These are phyloP conservation scores for Tetropium fuscum DNA, from an alignment of 2,888 invertebrate species.

Conservation along the genomic window DNA sequence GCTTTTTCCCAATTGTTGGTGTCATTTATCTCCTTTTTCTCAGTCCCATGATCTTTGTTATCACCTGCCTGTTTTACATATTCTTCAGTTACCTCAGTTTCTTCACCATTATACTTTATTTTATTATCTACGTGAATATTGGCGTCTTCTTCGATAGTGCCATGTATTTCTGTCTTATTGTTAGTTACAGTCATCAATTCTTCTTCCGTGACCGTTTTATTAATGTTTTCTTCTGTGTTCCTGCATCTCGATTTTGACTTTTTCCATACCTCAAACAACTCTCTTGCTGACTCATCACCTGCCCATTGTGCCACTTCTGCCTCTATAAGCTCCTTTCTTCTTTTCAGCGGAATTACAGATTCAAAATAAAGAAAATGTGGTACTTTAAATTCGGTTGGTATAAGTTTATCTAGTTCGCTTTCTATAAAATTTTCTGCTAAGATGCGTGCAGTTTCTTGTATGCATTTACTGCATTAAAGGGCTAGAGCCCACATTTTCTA, in stretches of 20 bases:
- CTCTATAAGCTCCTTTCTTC: slow-evolving; percentile 4
- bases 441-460: slow-evolving; percentile 26
- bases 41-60: neutral
- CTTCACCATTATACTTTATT: too few relatives aligned
- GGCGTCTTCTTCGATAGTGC: too few relatives aligned
- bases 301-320: slow-evolving; percentile 1
- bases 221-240: too few relatives aligned
- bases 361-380: slow-evolving; percentile 41
- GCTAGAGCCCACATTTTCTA: slow-evolving; percentile 38
- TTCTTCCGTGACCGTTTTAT: too few relatives aligned
- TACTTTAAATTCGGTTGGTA: slow-evolving; percentile 36
- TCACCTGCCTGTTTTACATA: neutral
- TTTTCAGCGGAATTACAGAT: slow-evolving; percentile 19
- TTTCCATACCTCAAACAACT: neutral
- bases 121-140: too few relatives aligned
- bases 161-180: neutral
- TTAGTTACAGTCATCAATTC: neutral
- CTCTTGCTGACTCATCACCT: neutral
- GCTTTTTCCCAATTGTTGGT: neutral
- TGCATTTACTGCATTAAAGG: slow-evolving; percentile 36
- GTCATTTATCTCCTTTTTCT: neutral
- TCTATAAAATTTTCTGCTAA: slow-evolving; percentile 17
- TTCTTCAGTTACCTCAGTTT: neutral
- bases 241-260: neutral
- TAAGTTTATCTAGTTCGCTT: too few relatives aligned